Conservation (phyloP, 2,797 vertebrate species). For the Chromobotia macracanthus region DNA sequence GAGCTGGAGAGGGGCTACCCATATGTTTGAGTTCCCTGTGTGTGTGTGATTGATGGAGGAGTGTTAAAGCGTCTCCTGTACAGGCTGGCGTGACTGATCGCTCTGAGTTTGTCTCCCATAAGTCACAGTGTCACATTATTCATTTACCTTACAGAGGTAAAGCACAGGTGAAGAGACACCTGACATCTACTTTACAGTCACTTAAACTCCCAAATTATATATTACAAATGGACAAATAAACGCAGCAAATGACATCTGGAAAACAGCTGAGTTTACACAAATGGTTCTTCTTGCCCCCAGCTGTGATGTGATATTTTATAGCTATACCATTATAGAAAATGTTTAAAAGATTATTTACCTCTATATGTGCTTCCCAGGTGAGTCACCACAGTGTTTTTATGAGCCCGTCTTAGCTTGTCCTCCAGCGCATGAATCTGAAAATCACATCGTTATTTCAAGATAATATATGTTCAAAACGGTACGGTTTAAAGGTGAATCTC, state of each 20-base stretch:
- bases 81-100: conserved; percentile 14
- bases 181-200: conserved; percentile 26
- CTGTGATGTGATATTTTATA: neutral
- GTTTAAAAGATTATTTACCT: conserved; percentile 75
- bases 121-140: conserved; percentile 41
- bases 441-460: conserved; percentile 48
- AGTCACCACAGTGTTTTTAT: conserved; percentile 84
- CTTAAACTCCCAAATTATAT: neutral
- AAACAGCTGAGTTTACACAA: conserved; percentile 1
- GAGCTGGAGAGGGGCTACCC: conserved; percentile 48
- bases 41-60: conserved; percentile 37
- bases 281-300: neutral
- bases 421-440: conserved; percentile 89
- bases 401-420: conserved; percentile 86
- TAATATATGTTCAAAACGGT: neutral
- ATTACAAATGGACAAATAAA: conserved; percentile 15
- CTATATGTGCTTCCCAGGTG: conserved; percentile 80
- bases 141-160: conserved; percentile 16
- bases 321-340: neutral
- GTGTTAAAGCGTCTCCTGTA: conserved; percentile 29
- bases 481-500: neutral
- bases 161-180: conserved; percentile 1
- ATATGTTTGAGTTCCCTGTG: conserved; percentile 44
- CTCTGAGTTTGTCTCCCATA: neutral
- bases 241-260: conserved; percentile 21